A percentile compares a stretch with the other conserved stretches of the same genome.
Conservation (phyloP, 2,797 vertebrate genomes). For the Enteromius anoplus region DNA sequence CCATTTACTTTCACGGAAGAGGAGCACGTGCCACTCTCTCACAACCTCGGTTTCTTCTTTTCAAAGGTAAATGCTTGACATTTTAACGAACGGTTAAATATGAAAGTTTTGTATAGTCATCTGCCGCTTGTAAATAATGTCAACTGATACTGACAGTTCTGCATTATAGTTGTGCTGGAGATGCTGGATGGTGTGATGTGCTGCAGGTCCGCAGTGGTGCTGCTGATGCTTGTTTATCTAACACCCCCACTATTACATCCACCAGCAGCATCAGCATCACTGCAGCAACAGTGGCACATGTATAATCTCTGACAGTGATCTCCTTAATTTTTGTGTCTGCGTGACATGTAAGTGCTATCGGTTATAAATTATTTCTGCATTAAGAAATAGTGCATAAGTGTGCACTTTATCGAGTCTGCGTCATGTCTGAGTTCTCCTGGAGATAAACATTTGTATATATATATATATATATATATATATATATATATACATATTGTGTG, state of each 20-base stretch:
- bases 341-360: neutral
- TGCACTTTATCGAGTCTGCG: conserved; percentile 23
- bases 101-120: neutral
- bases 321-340: neutral
- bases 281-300: conserved; percentile 40
- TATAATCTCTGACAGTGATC: neutral
- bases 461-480: neutral
- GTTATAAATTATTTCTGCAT: neutral
- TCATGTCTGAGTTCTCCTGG: conserved; percentile 33
- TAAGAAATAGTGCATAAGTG: neutral
- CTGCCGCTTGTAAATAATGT: neutral
- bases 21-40: conserved; percentile 68
- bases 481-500: neutral
- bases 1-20: conserved; percentile 41
- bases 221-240: conserved; percentile 57
- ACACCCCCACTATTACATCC: conserved; percentile 56
- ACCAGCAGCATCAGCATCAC: conserved; percentile 66
- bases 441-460: neutral
- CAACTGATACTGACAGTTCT: neutral
- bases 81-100: neutral
- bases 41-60: conserved; percentile 70
- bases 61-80: conserved; percentile 71
- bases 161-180: neutral
- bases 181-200: conserved; percentile 44
- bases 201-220: conserved; percentile 54